Conservation (phyloP, 2,888 invertebrate genomes). For the Chrysotoxum bicinctum region DNA sequence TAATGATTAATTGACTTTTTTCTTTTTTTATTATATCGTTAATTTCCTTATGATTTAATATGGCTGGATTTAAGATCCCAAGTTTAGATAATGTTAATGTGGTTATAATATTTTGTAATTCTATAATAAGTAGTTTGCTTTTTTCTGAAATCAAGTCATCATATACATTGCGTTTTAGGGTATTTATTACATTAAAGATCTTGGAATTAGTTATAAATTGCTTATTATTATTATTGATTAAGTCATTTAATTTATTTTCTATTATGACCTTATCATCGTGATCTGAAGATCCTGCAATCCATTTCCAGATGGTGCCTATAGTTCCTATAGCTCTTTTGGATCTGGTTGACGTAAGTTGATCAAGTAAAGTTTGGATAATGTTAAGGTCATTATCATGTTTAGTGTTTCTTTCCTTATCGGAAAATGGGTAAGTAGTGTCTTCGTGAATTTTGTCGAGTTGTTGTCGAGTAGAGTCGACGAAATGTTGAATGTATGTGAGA, state of each 20-base stretch:
- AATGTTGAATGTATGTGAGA: neutral
- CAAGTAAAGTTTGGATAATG: neutral
- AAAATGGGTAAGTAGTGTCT: neutral
- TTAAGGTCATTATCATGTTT: neutral
- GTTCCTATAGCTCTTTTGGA: neutral
- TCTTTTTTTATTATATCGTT: too few species aligned
- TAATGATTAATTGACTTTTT: too few species aligned
- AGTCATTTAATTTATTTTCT: neutral
- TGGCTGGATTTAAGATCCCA: too few species aligned
- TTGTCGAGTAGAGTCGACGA: neutral
- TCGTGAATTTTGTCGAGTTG: neutral
- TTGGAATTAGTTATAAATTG: too few species aligned
- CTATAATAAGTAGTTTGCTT: too few species aligned
- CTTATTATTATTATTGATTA: too few species aligned
- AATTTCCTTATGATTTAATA: too few species aligned
- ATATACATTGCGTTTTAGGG: too few species aligned
- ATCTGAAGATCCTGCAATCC: neutral
- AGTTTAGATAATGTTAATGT: too few species aligned
- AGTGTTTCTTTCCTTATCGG: neutral
- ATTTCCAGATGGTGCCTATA: neutral
- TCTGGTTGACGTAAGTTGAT: neutral
- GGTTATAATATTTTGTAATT: too few species aligned
- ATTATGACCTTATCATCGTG: neutral
- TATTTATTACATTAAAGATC: too few species aligned
- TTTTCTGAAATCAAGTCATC: too few species aligned